Conservation (phyloP, 2,888 invertebrate species). For the Pilophorus perplexus region DNA sequence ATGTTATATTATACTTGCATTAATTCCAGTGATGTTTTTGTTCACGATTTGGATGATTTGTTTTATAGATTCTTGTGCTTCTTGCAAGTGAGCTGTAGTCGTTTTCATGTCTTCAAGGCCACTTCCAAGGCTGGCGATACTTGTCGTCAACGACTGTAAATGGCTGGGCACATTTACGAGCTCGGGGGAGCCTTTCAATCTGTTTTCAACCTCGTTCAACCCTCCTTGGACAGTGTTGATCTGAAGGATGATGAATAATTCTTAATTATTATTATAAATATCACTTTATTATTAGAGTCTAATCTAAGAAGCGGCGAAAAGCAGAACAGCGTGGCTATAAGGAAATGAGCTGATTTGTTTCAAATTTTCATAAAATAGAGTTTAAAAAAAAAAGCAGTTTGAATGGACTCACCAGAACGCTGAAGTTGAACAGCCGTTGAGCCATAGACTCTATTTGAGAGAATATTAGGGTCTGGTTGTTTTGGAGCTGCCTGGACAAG, state of each 20-base stretch:
- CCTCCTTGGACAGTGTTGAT: slow-evolving; percentile 55
- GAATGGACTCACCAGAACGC: slow-evolving; percentile 55
- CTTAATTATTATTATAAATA: too few species aligned
- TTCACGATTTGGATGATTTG: slow-evolving; percentile 46
- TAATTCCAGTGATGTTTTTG: slow-evolving; percentile 49
- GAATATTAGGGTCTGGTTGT: slow-evolving; percentile 64
- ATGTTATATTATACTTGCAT: slow-evolving; percentile 48
- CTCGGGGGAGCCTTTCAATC: slow-evolving; percentile 61
- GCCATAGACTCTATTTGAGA: slow-evolving; percentile 60
- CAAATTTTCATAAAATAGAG: too few species aligned
- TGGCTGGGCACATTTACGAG: slow-evolving; percentile 60
- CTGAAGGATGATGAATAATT: slow-evolving; percentile 50
- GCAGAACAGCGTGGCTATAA: too few species aligned
- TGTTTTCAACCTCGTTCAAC: slow-evolving; percentile 59
- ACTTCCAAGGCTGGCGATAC: slow-evolving; percentile 62
- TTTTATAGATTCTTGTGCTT: slow-evolving; percentile 48
- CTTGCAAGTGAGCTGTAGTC: slow-evolving; percentile 53
- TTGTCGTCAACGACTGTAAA: slow-evolving; percentile 58
- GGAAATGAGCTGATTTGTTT: too few species aligned
- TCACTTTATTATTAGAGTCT: too few species aligned
- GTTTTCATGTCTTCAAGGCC: slow-evolving; percentile 57
- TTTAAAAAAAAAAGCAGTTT: too few species aligned
- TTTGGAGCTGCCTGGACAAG: slow-evolving; percentile 63
- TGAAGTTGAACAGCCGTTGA: slow-evolving; percentile 58
- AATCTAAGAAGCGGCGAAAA: too few species aligned